Base-by-base conservation (phyloP, 1,140 invertebrate genomes). In the Harpegnathos saltator region DNA sequence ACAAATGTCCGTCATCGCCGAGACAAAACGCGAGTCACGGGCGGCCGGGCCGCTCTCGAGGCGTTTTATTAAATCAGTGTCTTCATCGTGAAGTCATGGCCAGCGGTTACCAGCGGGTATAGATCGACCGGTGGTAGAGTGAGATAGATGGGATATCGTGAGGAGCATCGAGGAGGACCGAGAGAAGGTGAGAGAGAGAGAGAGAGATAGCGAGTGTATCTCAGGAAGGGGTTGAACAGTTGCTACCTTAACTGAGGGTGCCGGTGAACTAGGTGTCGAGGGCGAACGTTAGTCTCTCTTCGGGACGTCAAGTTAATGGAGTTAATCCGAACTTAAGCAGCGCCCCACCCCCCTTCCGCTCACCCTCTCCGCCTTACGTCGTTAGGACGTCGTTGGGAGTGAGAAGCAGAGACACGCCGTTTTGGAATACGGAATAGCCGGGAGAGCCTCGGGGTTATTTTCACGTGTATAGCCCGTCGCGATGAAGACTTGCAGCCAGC, bases 21-120 rank as follows among this genome's bases (percentile, higher is more conserved):
- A 61, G 81, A 59, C 52, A 58, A 65, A 83, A 78, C 61, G 73
- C 50, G 82, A 83, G 66, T 22, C 82, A 61, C 72, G 72, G 58
- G 61, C 72, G 33, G 38, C 33, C 72, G 62, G 50, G 26, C 38
- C n/a, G 69, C 66, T 19, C 33, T 5, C 48, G 24, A n/a, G 74
- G 81, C 54, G 69, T 81, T 83, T 81, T 77, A 88, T 88, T 88
- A 84, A 86, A 87, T 88, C 86, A 87, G 82, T 73, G 74, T 84
- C 82, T 87, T 80, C 74, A 77, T 87, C 85, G 82, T 80, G 85
- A 84, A 88, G 86, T 87, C 85, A 87, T 87, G 84, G 68, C 61
- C 77, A 86, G 68, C 63, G 83, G 85, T 86, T 86, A 69, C 82
- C 82, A 38, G 29, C 44, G 62, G 48, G 71, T 72, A 73, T 52